These are phyloP conservation scores for Bujurquina vittata DNA, from an alignment of 2,113 vertebrate species.

Conservation along the genomic window DNA sequence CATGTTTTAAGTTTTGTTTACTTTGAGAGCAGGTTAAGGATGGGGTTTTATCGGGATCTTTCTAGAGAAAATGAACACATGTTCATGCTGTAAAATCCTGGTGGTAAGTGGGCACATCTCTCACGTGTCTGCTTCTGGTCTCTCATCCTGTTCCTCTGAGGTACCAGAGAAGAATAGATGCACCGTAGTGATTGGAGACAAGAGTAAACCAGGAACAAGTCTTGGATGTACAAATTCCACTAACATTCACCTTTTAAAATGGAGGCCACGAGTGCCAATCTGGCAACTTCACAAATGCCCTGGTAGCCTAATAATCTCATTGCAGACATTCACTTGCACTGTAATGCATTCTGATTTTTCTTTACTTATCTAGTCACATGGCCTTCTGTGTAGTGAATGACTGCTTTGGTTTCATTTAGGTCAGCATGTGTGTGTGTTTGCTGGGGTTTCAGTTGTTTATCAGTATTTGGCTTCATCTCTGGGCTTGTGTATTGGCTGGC, in stretches of 20 bases:
- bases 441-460: conserved; percentile 13
- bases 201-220: conserved; percentile 60
- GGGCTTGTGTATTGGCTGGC: conserved; percentile 47
- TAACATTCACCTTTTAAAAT: conserved; percentile 19
- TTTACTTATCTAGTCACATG: background rate
- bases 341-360: conserved; percentile 1
- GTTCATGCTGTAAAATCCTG: conserved; percentile 44
- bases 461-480: conserved; percentile 37
- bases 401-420: conserved; percentile 10
- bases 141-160: conserved; percentile 65
- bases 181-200: conserved; percentile 52
- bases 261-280: conserved; percentile 49
- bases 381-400: background rate
- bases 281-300: conserved; percentile 50
- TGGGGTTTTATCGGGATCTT: conserved; percentile 10
- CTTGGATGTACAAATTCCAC: conserved; percentile 27
- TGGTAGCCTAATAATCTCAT: conserved; percentile 45
- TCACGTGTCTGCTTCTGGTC: conserved; percentile 48
- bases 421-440: conserved; percentile 17
- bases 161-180: conserved; percentile 60
- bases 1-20: conserved; percentile 32
- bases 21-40: background rate
- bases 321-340: background rate
- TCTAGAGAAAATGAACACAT: background rate
- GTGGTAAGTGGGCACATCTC: conserved; percentile 54